These are phyloP conservation scores for Aphelenchoides besseyi DNA, from an alignment of 1,140 invertebrate species.

Conservation along the genomic window DNA sequence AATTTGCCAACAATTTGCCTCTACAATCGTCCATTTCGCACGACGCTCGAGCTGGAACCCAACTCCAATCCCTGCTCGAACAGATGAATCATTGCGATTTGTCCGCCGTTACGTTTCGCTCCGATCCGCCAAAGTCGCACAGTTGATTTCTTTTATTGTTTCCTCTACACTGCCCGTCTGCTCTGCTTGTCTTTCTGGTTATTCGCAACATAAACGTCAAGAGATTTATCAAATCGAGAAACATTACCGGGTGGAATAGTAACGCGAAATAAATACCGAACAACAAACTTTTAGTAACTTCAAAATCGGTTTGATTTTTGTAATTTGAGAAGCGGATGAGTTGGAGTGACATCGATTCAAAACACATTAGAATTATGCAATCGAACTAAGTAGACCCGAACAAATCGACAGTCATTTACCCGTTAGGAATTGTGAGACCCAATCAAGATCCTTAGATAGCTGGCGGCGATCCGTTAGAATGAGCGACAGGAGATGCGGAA, in stretches of 20 bases:
- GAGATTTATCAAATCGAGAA: not conserved
- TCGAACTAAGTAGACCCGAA: not conserved
- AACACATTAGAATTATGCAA: not conserved
- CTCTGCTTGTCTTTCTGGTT: not conserved
- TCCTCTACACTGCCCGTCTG: not conserved
- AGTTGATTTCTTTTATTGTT: not conserved
- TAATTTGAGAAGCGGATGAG: not conserved
- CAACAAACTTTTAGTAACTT: not conserved
- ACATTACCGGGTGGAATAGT: not conserved
- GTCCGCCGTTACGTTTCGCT: constrained; percentile 13
- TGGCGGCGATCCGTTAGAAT: not conserved
- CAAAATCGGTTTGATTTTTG: not conserved
- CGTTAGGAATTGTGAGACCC: too few species aligned
- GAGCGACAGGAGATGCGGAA: not conserved
- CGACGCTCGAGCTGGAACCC: constrained; percentile 38
- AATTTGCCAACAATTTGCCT: constrained; percentile 58
- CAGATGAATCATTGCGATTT: constrained; percentile 45
- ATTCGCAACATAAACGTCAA: not conserved
- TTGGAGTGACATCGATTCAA: not conserved
- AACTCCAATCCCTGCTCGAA: constrained; percentile 31
- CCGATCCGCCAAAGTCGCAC: constrained; percentile 13
- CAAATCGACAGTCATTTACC: not conserved
- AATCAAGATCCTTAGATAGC: not conserved
- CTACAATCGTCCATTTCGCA: constrained; percentile 22
- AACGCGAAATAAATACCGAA: not conserved